These are phyloP conservation scores for Hydractinia echinata DNA, from an alignment of 30 jellyfish, hydroid and myxozoan genomes.

Conservation along the genomic window DNA sequence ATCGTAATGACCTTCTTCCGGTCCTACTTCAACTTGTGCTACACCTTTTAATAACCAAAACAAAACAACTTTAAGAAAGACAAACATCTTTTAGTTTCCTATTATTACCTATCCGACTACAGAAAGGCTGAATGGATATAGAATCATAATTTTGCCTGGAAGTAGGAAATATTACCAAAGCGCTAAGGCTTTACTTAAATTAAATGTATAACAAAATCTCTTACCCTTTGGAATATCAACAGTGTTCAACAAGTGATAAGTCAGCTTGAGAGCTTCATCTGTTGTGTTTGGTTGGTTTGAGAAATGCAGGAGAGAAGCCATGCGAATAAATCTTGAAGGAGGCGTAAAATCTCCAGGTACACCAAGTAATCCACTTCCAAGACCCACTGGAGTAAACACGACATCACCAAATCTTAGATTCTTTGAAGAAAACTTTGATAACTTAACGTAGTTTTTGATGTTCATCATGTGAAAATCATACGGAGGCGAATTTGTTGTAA, in stretches of 20 bases:
- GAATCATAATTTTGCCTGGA: no score
- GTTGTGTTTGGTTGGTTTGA: background rate
- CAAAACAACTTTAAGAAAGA: no score
- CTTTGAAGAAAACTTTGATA: background rate
- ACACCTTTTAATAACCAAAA: background rate
- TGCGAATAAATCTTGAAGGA: background rate
- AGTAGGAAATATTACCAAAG: no score
- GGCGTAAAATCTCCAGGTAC: slow-evolving; percentile 20
- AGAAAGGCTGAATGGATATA: no score
- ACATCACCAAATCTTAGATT: background rate
- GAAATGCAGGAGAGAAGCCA: slow-evolving; percentile 2
- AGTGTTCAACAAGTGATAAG: slow-evolving; percentile 1
- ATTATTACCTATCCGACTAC: no score
- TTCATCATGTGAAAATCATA: slow-evolving; percentile 5
- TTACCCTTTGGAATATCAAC: slow-evolving; percentile 13
- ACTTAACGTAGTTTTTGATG: background rate
- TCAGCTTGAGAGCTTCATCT: background rate
- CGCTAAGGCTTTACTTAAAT: no score
- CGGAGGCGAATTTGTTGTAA: background rate
- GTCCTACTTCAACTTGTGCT: background rate
- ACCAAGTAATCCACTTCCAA: slow-evolving; percentile 13
- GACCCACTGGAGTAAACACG: background rate
- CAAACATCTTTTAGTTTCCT: no score
- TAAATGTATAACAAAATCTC: no score
- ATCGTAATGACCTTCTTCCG: background rate